Conservation (phyloP, 2,113 vertebrate genomes). For the Cisticola juncidis region DNA sequence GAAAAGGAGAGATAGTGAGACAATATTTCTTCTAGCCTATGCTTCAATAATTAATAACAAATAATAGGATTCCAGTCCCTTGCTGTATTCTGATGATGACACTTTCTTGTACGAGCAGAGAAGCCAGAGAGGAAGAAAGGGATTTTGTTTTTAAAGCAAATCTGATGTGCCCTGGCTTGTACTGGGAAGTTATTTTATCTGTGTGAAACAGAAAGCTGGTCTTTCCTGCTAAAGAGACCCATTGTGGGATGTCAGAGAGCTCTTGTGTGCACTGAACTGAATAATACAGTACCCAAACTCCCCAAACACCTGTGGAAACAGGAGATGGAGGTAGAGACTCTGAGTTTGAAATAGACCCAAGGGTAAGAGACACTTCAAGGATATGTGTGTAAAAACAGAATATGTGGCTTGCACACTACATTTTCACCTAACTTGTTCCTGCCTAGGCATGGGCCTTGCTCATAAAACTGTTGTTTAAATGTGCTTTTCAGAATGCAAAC, state of each 20-base stretch:
- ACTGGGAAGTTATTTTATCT: neutral
- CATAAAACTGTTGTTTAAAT: neutral
- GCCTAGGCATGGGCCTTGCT: neutral
- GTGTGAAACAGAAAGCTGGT: neutral
- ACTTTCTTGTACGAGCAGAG: neutral
- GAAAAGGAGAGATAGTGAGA: neutral
- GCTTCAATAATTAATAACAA: constrained; percentile 12
- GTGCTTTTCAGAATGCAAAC: neutral
- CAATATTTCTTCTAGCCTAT: neutral
- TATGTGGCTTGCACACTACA: neutral
- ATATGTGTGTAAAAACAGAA: rapidly evolving
- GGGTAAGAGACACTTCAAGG: neutral
- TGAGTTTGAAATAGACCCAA: neutral
- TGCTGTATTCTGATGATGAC: neutral
- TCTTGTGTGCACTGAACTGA: neutral
- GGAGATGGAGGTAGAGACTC: neutral
- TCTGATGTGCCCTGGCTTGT: neutral
- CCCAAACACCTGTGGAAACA: neutral
- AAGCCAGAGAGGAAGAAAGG: neutral
- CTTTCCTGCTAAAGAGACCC: neutral
- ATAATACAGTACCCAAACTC: neutral
- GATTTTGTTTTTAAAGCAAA: neutral
- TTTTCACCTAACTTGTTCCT: neutral
- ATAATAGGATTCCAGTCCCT: neutral
- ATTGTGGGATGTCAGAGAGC: neutral